Evolutionary conservation across 53 echinoderm and acorn worm species (phyloP), one percentile per base, ranked within the genome.

Genomic region (Patiria pectinifera): DNA sequence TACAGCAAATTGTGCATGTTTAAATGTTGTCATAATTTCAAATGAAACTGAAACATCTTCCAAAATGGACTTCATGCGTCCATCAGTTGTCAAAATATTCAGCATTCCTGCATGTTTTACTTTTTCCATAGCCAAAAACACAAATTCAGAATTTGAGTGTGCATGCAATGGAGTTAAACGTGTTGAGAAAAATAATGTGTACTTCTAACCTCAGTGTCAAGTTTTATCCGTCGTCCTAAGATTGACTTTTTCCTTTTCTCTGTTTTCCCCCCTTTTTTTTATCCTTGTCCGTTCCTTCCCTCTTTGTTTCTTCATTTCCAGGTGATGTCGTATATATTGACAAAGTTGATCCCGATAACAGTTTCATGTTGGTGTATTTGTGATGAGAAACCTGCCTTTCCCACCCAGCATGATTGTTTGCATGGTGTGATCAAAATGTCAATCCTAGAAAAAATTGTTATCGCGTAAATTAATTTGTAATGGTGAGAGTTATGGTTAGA

Each of bases 301-400:
- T 59, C 22, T 60, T 12, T 83, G 59, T 60, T 60, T 69, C 66
- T 90, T 81, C 90, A 81, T 81, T 62, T 90, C 80, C 81, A 90
- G 90, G 90, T 90, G 90, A 90, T 63, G 80, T 90, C 77, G 80
- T 90, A 69, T 90, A 62, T 90, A 80, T 90, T 90, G 82, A 81
- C 80, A 90, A 80, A 23, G 66, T 90, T 80, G 90, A 90, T 80
- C 90, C 90, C 61, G 90, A 80, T 25, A 90, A 90, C 90, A 90
- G 90, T 90, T 90, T 45, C 90, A 90, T 90, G 90, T 90, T 90
- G 90, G 80, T 90, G 90, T 90, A 80, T 80, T 90, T 90, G 90
- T 90, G 90, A 90, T 24, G 90, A 4, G 63, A 59, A 53, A 53
- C 8, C 66, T 69, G n/a, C 13, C 62, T 80, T 59, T 61, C 18